Base-by-base conservation (phyloP, 2,797 vertebrate species). In the Acanthurus lineatus region DNA sequence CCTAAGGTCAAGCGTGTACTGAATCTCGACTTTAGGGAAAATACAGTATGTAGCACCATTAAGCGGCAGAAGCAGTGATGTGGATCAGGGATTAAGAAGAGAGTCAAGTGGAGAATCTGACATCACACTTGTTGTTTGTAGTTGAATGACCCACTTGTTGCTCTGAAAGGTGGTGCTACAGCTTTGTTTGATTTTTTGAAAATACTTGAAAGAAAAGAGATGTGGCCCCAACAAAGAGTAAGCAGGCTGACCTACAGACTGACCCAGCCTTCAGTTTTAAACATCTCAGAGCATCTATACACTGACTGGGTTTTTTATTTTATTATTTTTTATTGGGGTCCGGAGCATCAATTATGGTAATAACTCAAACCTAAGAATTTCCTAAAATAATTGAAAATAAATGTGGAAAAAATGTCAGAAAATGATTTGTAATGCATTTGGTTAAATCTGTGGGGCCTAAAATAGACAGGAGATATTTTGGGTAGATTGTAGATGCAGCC, bases 1-100 rank as follows among this genome's bases (percentile, higher is more conserved):
- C 81, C 82, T 67, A 52, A 69, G 88, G 88, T 77, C 84, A 73
- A 89, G 71, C 58, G 72, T 51, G 35, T 20, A 42, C 64, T 73
- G 82, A 69, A 81, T 73, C 58, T 69, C 22, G 53, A 81, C 61
- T 60, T 69, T 54, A 72, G 59, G 59, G 25, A 72, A 62, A 69
- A 69, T n/a, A 70, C 59, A 63, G 40, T 28, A 53, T 3, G 3
- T n/a, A 59, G 42, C 65, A 61, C 61, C 58, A 72, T 83, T 53
- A 45, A 65, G 44, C 64, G 12, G 11, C 7, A 63, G 70, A 38
- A 66, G 65, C 38, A 28, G 75, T 58, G 62, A 64, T 60, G 72
- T 57, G 56, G 69, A 75, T 70, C 70, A 11, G 1, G 56, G 54
- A 61, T 77, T 74, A 69, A 74, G 81, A 47, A 53, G 19, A 63